Conservation (phyloP, 2,113 vertebrate species). For the Polypterus bichir region DNA sequence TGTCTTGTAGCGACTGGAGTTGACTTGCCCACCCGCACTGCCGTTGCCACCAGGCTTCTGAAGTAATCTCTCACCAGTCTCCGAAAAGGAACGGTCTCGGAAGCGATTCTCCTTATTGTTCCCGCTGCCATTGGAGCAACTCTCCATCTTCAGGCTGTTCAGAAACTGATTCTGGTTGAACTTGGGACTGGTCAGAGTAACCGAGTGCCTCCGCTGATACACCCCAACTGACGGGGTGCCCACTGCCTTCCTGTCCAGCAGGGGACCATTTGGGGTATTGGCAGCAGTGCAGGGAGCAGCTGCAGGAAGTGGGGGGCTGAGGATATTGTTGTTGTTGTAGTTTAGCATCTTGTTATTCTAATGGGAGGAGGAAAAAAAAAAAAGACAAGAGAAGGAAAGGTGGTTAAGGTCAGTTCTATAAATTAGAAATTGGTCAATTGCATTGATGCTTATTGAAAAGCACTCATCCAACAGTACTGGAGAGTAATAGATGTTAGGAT, state of each 20-base stretch:
- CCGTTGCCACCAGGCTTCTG: constrained; percentile 47
- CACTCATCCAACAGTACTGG: too few species aligned
- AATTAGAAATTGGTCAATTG: too few species aligned
- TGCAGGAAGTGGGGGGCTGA: constrained; percentile 43
- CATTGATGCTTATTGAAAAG: too few species aligned
- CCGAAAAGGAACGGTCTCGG: constrained; percentile 88
- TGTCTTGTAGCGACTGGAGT: constrained; percentile 97
- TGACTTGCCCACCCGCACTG: constrained; percentile 67
- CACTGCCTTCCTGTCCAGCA: constrained; percentile 98
- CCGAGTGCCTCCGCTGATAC: constrained; percentile 84
- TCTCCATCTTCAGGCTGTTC: constrained; percentile 72
- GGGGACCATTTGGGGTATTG: constrained; percentile 63
- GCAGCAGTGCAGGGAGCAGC: constrained; percentile 51
- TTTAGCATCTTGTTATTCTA: constrained; percentile 88
- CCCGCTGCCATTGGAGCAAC: constrained; percentile 49
- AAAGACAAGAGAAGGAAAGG: too few species aligned
- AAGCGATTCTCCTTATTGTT: constrained; percentile 83
- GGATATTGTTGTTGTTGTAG: constrained; percentile 56
- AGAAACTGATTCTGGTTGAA: constrained; percentile 91
- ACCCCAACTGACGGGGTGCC: constrained; percentile 76
- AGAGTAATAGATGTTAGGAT: too few species aligned
- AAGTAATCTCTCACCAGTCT: constrained; percentile 82
- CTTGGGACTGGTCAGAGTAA: constrained; percentile 75
- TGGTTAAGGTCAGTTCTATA: too few species aligned
- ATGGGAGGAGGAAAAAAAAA: constrained; percentile 7